phyloP scores from a whole-genome alignment of 2,888 invertebrate genomes.

The Leucophora obtusa region DNA sequence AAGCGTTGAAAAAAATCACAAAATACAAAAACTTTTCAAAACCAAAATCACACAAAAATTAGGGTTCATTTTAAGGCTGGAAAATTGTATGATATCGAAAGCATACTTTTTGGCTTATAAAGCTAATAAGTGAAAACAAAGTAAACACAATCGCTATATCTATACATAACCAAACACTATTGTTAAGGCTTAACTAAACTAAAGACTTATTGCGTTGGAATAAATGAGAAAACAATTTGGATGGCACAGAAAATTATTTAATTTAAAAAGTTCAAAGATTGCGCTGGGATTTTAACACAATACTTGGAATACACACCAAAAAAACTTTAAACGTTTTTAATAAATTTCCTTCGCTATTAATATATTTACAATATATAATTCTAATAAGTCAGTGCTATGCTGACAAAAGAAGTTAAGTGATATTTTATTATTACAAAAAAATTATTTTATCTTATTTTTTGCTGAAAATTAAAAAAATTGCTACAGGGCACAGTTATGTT shows the following conservation, averaged over 20 bases:
- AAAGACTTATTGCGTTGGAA: neutral
- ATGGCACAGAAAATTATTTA: neutral
- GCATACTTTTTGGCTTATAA: constrained; percentile 6
- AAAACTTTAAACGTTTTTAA: no score
- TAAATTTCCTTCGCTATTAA: no score
- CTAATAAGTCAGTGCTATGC: no score
- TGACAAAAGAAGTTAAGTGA: no score
- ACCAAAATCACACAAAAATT: constrained; percentile 14
- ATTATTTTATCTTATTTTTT: no score
- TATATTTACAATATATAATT: neutral
- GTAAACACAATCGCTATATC: neutral
- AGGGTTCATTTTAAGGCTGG: neutral
- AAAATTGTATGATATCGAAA: neutral
- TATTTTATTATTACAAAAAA: no score
- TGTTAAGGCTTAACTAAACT: neutral
- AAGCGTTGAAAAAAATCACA: neutral
- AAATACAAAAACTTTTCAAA: neutral
- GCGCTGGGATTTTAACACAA: no score
- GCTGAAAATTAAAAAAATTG: no score
- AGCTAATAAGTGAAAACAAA: constrained; percentile 1
- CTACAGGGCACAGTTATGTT: no score
- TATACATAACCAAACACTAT: neutral
- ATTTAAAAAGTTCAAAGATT: neutral
- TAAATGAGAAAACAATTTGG: neutral
- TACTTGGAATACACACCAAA: no score